phyloP scores from a whole-genome alignment of 2,797 vertebrate species.

The Darevskia mixta region DNA sequence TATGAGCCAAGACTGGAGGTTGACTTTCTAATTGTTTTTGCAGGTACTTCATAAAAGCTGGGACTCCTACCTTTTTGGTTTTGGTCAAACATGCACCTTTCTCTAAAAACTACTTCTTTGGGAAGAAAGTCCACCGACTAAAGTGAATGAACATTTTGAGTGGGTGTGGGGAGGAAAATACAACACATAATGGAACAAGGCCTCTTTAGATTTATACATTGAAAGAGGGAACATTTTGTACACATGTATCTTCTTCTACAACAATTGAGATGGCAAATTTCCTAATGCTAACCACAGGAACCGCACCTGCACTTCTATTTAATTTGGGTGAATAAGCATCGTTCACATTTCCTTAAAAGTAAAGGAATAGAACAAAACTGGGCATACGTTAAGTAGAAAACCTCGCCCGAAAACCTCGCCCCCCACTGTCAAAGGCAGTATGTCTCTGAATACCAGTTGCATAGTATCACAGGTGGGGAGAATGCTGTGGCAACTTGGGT shows the following conservation, averaged over 20 bases:
- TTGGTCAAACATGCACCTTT: slow-evolving; percentile 85
- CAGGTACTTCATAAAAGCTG: slow-evolving; percentile 90
- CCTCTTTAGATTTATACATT: background rate
- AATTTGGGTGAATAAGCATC: background rate
- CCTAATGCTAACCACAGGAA: background rate
- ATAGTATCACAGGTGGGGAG: too few relatives aligned
- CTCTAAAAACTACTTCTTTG: slow-evolving; percentile 83
- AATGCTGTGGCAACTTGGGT: too few relatives aligned
- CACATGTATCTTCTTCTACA: background rate
- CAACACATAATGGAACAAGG: background rate
- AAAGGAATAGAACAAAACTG: slow-evolving; percentile 1
- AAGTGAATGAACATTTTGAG: slow-evolving; percentile 50
- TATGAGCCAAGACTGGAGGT: background rate
- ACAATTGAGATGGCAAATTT: background rate
- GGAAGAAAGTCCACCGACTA: slow-evolving; percentile 80
- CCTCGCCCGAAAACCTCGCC: background rate
- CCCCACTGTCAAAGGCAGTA: too few relatives aligned
- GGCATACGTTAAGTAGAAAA: background rate
- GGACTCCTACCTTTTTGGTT: slow-evolving; percentile 88
- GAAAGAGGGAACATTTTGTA: background rate
- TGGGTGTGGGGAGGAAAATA: background rate
- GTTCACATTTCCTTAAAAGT: background rate
- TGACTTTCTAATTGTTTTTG: slow-evolving; percentile 33
- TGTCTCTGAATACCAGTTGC: too few relatives aligned
- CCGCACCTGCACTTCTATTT: background rate